Percentiles rank a stretch among this genome's conserved stretches.
Conservation (phyloP, 2,113 vertebrate genomes). For the Hippopotamus amphibius region DNA sequence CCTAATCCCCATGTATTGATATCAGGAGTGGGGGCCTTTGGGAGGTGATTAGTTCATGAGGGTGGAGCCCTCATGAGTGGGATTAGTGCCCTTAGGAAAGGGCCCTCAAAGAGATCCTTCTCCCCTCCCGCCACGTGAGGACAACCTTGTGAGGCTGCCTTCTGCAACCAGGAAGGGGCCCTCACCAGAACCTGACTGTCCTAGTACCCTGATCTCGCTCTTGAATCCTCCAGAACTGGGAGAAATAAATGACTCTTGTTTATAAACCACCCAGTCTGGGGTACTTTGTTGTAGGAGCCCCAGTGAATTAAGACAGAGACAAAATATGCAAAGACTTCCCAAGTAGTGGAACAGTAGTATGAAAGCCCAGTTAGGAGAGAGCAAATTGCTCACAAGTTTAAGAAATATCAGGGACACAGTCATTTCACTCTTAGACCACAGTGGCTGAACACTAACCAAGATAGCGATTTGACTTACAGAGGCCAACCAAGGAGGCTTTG, state of each 20-base stretch:
- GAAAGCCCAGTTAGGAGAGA: background rate
- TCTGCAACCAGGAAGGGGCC: background rate
- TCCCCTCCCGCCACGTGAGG: accelerated
- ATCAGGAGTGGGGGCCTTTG: background rate
- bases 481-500: background rate
- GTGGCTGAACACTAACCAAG: background rate
- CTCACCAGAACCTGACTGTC: accelerated
- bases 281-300: background rate
- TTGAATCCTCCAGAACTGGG: background rate
- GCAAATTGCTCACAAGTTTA: too few relatives aligned
- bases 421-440: background rate
- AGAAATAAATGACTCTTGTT: background rate
- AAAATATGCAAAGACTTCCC: background rate
- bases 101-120: background rate
- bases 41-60: background rate
- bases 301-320: background rate
- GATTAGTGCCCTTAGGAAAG: background rate
- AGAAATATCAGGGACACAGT: accelerated
- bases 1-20: accelerated
- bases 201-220: background rate
- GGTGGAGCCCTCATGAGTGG: background rate
- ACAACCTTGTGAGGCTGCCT: background rate
- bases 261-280: background rate
- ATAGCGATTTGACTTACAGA: background rate
- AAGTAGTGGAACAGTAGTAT: background rate